phyloP scores from a whole-genome alignment of 2,113 vertebrate genomes.

The Gavia stellata region DNA sequence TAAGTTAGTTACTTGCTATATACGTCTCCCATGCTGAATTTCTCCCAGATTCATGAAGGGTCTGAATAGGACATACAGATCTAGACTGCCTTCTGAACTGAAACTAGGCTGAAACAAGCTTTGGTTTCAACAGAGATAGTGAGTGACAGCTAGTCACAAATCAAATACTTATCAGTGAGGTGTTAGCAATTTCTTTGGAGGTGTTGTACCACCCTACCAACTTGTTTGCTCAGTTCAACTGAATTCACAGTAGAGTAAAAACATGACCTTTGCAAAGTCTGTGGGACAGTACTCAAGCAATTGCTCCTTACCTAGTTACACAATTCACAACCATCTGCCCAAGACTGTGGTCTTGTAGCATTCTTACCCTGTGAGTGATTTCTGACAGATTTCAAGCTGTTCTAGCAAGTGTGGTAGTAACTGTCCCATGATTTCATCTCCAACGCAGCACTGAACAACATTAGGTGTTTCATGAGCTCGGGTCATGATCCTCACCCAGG shows the following conservation, averaged over 20 bases:
- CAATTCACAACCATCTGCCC: neutral
- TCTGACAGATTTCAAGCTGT: slow-evolving; percentile 96
- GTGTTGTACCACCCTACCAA: neutral
- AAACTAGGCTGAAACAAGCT: neutral
- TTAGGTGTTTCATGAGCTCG: slow-evolving; percentile 89
- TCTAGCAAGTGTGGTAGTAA: slow-evolving; percentile 91
- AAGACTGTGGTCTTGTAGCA: neutral
- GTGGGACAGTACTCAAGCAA: neutral
- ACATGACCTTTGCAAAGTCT: neutral
- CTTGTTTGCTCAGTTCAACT: neutral
- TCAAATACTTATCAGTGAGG: neutral
- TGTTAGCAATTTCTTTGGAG: neutral
- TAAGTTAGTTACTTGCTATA: neutral
- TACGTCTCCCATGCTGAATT: neutral
- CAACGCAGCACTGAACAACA: slow-evolving; percentile 92
- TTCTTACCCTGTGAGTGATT: slow-evolving; percentile 93
- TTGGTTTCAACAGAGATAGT: neutral
- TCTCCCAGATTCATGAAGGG: neutral
- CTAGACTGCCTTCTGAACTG: neutral
- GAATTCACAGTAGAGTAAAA: neutral
- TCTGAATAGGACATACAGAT: neutral
- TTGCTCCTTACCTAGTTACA: neutral
- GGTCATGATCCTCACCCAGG: slow-evolving; percentile 97
- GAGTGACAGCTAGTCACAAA: neutral
- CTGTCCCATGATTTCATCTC: slow-evolving; percentile 93